These are phyloP conservation scores for Lasioglossum figueresi DNA, from an alignment of 2,888 invertebrate genomes.

Conservation along the genomic window DNA sequence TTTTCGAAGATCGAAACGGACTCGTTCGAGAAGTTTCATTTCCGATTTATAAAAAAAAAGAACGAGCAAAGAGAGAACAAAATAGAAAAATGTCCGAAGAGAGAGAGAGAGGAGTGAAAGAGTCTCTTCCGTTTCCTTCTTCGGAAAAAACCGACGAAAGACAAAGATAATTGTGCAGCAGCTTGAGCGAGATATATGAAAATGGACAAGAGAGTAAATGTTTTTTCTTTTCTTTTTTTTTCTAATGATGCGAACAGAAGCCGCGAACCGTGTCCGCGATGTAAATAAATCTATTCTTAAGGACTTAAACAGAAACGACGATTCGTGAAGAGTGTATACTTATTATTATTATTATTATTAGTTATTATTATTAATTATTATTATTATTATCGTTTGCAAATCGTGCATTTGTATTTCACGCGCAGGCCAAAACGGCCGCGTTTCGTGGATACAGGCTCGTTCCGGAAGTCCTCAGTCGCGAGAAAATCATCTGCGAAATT, in stretches of 20 bases:
- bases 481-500: slow-evolving; percentile 7
- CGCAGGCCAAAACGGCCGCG: slow-evolving; percentile 36
- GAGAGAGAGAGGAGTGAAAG: not conserved
- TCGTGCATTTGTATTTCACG: slow-evolving; percentile 64
- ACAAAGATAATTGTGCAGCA: slow-evolving; percentile 9
- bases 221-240: slow-evolving; percentile 26
- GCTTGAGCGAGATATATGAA: slow-evolving; percentile 16
- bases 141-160: slow-evolving; percentile 2
- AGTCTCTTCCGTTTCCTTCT: slow-evolving; percentile 40
- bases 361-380: slow-evolving; percentile 29
- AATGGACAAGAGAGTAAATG: slow-evolving; percentile 1
- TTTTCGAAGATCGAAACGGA: slow-evolving; percentile 43
- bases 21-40: slow-evolving; percentile 20
- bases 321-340: slow-evolving; percentile 61
- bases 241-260: slow-evolving; percentile 23
- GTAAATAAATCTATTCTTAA: slow-evolving; percentile 66
- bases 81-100: not conserved
- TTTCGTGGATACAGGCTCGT: slow-evolving; percentile 49
- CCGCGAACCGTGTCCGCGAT: slow-evolving; percentile 48
- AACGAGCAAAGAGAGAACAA: not conserved
- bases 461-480: slow-evolving; percentile 48
- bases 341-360: slow-evolving; percentile 51
- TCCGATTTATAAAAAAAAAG: not conserved
- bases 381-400: slow-evolving; percentile 59
- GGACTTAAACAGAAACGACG: slow-evolving; percentile 56